Evolutionary conservation across 2,113 vertebrate species (phyloP), one percentile per base, ranked within the genome.

Genomic region (Spea bombifrons): DNA sequence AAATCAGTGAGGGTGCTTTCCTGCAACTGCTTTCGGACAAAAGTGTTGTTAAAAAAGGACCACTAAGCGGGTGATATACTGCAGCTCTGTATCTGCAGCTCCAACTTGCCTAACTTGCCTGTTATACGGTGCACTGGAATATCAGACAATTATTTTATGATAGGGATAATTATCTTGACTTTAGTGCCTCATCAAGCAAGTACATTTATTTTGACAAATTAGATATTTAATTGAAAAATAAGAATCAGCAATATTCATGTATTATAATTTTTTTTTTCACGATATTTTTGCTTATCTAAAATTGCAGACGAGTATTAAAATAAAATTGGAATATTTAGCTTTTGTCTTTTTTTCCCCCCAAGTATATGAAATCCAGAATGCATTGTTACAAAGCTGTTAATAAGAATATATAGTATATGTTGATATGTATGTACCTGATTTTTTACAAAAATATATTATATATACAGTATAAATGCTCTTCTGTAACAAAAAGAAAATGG

Each of bases 211-310:
- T 17, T 44, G 17, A 72, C 63, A 64, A 66, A 47, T 13, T 16
- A 53, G 8, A 71, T 53, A 45, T 72, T 72, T 71, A 72, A 73
- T 49, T 73, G 53, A 73, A 71, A 65, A 73, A 70, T 5, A 9
- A 73, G 59, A 46, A 73, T 73, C 49, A 61, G 52, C 10, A 61
- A 59, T 73, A 80, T 80, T 44, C 64, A 67, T 57, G 52, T 71
- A 64, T 45, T 64, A 8, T 65, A 64, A 71, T 66, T 71, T 50
- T 45, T 44, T 80, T 66, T 73, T 30, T 9, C 73, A 57, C 66
- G 45, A 53, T 79, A 50, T 16, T n/a, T 43, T 53, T 52, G 48
- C 49, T 72, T 79, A 79, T 73, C 76, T 79, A 57, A 79, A 73
- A 48, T 43, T 8, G 55, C 59, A 73, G 68, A 65, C 63, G 55